Evolutionary conservation across 1,140 invertebrate genomes (phyloP), one percentile per base, ranked within the genome.

Genomic region (Sesamia nonagrioides): DNA sequence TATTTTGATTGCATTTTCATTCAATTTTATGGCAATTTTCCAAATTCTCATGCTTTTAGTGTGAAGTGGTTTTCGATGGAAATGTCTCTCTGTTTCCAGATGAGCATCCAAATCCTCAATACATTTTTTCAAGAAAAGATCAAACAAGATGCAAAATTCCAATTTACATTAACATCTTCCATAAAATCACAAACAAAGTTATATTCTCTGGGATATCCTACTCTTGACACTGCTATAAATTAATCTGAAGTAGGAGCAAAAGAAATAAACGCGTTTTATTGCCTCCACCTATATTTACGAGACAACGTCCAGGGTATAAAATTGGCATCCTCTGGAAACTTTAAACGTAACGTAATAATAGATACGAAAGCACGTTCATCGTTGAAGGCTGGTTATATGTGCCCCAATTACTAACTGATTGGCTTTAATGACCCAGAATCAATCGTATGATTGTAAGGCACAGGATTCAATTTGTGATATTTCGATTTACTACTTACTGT

Each of bases 271-370:
- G 21, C 18, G 35, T 61, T 75, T 75, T 75, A 61, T 45, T 60
- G 52, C 63, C 63, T 68, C 54, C 54, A 58, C 54, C 56, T 74
- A 61, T 63, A 75, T 75, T 75, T 75, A 63, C 45, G 73, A 75
- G 63, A 68, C 42, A 68, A 68, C 60, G 37, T 63, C 37, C 60
- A 42, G 54, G 37, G 35, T 37, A 75, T 63, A 45, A 61, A 75
- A 75, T 75, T 75, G 73, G 45, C 37, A 50, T 75, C 58, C 58
- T 75, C 56, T 50, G 58, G 45, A 37, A 35, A 60, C 54, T 58
- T 71, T 73, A 60, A 75, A 75, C 56, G 73, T 75, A 75, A 48
- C 27, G 56, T 75, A 75, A 75, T 50, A 15, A 63, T 75, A 50
- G 58, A 48, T 13, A n/a, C 40, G 27, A 74, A 74, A 45, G 8